Percentiles rank a stretch among this genome's conserved stretches.
These are phyloP conservation scores for Lycorma delicatula DNA, from an alignment of 1,140 invertebrate species.

Conservation along the genomic window DNA sequence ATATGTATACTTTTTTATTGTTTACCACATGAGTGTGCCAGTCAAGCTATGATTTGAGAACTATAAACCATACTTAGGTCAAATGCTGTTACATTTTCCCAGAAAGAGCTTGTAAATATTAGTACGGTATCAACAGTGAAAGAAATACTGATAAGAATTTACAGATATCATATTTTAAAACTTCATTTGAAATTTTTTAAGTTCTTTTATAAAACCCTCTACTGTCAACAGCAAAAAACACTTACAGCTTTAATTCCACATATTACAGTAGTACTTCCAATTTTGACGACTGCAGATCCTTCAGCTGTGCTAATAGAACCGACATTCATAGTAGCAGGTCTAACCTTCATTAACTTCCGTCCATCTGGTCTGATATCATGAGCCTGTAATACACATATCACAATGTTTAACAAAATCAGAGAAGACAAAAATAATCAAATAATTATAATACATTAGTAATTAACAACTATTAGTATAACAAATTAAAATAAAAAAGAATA, in stretches of 20 bases:
- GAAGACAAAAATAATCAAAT: no score
- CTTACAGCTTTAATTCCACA: slow-evolving; percentile 71
- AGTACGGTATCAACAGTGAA: not conserved
- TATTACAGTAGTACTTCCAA: slow-evolving; percentile 61
- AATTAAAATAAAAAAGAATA: no score
- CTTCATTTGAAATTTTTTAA: slow-evolving; percentile 15
- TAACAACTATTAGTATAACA: no score
- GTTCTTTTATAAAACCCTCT: not conserved
- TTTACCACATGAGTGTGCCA: no score
- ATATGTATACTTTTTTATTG: no score
- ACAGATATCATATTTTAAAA: slow-evolving; percentile 7
- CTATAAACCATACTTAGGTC: no score
- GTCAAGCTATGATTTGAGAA: no score
- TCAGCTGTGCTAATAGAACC: slow-evolving; percentile 59
- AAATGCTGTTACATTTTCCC: no score
- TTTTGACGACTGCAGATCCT: slow-evolving; percentile 60
- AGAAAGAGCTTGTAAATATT: no score
- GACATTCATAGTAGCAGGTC: slow-evolving; percentile 49
- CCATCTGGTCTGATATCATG: slow-evolving; percentile 54
- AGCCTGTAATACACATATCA: no score
- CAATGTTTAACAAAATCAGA: no score
- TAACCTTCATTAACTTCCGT: slow-evolving; percentile 50
- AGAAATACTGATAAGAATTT: not conserved
- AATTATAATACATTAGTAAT: no score
- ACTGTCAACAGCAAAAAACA: slow-evolving; percentile 18